A percentile compares a stretch with the other conserved stretches of the same genome.
These are phyloP conservation scores for Cephalopachus bancanus DNA, from an alignment of 2,797 vertebrate genomes.

Conservation along the genomic window DNA sequence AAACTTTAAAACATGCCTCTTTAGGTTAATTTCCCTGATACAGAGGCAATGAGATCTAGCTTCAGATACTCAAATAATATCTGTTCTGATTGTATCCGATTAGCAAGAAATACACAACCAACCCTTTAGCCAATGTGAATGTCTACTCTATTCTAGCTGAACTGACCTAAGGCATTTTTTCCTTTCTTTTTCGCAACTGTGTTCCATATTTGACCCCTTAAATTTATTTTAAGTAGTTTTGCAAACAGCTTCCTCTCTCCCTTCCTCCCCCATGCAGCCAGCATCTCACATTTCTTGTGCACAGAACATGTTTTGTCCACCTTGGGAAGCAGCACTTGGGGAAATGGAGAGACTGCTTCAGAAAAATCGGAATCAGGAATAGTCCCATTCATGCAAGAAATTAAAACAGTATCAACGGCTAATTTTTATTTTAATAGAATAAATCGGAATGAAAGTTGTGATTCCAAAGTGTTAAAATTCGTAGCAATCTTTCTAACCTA, in stretches of 20 bases:
- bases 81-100: conserved; percentile 35
- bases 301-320: conserved; percentile 72
- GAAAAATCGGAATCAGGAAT: conserved; percentile 57
- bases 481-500: neutral
- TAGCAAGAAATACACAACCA: conserved; percentile 64
- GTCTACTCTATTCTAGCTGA: conserved; percentile 35
- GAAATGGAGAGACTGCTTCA: neutral
- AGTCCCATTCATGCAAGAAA: conserved; percentile 62
- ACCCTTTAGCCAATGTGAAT: conserved; percentile 38
- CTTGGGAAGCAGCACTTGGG: conserved; percentile 56
- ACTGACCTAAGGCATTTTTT: conserved; percentile 69
- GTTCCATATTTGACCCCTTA: conserved; percentile 67
- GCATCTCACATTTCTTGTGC: conserved; percentile 77
- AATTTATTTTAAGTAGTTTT: conserved; percentile 79
- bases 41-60: conserved; percentile 52
- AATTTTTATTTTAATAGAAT: conserved; percentile 57
- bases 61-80: conserved; percentile 61
- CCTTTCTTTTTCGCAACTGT: conserved; percentile 61
- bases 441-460: conserved; percentile 25
- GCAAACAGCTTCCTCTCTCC: conserved; percentile 75
- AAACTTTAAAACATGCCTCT: conserved; percentile 66
- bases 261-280: conserved; percentile 50
- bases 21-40: conserved; percentile 73
- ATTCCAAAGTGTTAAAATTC: neutral
- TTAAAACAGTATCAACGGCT: conserved; percentile 36